Evolutionary conservation across 2,797 vertebrate species (phyloP).

Genomic region (Rhabdomys pumilio): DNA sequence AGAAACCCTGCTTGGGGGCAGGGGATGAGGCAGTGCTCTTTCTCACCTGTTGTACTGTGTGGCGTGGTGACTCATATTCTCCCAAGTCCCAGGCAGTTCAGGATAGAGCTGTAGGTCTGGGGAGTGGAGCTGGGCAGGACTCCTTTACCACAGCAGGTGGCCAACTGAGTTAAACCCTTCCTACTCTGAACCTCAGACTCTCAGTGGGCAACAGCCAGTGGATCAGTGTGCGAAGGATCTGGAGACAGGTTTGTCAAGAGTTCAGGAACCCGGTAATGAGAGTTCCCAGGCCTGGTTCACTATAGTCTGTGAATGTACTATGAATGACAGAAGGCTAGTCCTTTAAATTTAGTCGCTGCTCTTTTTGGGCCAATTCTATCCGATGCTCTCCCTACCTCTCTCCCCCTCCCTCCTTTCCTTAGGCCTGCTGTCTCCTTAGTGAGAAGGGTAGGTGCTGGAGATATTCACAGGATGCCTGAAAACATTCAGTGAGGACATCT

Average conservation of each 20-base stretch:
- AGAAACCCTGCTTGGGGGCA: not conserved
- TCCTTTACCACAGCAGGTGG: not conserved
- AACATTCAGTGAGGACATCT: too few relatives aligned
- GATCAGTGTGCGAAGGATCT: not conserved
- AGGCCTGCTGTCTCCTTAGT: not conserved
- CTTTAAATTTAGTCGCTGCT: not conserved
- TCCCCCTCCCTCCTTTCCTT: rapidly evolving
- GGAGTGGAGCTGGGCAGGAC: not conserved
- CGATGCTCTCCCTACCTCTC: too few relatives aligned
- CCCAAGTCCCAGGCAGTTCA: not conserved
- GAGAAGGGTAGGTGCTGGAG: not conserved
- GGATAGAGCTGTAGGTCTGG: not conserved
- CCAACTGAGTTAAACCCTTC: not conserved
- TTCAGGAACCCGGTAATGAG: not conserved
- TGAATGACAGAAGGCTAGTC: not conserved
- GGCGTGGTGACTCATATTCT: not conserved
- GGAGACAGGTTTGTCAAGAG: not conserved
- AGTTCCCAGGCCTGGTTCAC: too few relatives aligned
- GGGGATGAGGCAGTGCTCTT: not conserved
- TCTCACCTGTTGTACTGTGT: not conserved
- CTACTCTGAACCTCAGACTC: not conserved
- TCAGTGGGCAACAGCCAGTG: not conserved
- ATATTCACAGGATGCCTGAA: not conserved
- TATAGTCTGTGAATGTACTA: not conserved
- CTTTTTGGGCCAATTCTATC: not conserved